Base-by-base conservation (phyloP, 2,113 vertebrate genomes). In the Brienomyrus brachyistius region DNA sequence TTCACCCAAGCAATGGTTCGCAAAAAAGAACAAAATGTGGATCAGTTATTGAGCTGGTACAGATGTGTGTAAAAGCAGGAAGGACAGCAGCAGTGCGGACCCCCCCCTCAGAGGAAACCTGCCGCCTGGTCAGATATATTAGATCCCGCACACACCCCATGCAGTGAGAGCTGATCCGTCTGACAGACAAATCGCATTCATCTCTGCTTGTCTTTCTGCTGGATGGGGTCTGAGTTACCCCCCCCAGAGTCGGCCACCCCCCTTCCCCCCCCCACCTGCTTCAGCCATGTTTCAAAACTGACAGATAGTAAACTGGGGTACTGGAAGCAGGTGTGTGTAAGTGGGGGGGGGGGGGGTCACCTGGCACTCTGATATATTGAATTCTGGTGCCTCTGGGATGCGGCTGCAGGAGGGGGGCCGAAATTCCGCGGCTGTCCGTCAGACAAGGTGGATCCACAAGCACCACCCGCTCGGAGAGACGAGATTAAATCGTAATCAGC, bases 401-500 rank as follows among this genome's bases (percentile, higher is more conserved):
- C 66, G 80, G 43, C 45, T 56, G 56, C 70, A 3, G 27, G 77
- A 59, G 23, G 74, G 48, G 85, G 27, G 47, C 70, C 27, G 48
- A 70, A 59, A 84, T 70, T 88, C 66, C 56, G 3, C 50, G 23
- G 50, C 21, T 31, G 48, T 7, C n/a, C 86, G 23, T 35, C 50
- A 52, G 62, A 13, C 62, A 1, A 10, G 62, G n/a, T 9, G 45
- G 5, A 31, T 52, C 88, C 52, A 50, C 8, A 27, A 56, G 77
- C 40, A 21, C 87, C 23, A 87, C 19, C 85, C 88, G 40, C 54
- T 89, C 88, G 31, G 84, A 89, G 85, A 77, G 70, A 89, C 51
- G 50, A 88, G 88, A 90, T 89, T 90, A 89, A 91, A 91, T 89
- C 84, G 51, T 90, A 91, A 91, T 91, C 88, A 88, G 59, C 70